phyloP scores from a whole-genome alignment of 1,140 invertebrate species.

The Linepithema humile region DNA sequence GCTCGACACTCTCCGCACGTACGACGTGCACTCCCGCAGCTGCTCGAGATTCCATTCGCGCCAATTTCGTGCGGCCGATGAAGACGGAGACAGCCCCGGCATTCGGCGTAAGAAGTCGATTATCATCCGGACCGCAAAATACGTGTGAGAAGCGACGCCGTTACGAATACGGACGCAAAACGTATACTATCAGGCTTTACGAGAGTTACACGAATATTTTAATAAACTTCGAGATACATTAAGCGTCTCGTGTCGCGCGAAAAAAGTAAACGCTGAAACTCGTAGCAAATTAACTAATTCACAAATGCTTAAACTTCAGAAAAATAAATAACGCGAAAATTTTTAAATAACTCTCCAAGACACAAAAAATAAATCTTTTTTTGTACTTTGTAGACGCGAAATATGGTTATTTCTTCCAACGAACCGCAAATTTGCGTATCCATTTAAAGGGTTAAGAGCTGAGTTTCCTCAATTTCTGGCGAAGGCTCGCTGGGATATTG shows the following conservation, averaged over 20 bases:
- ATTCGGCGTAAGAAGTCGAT: constrained; percentile 65
- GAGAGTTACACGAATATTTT: background rate
- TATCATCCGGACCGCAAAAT: constrained; percentile 46
- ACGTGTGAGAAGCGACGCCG: constrained; percentile 38
- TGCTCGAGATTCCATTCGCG: constrained; percentile 73
- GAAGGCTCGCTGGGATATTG: constrained; percentile 32
- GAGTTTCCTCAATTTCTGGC: constrained; percentile 49
- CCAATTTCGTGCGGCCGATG: constrained; percentile 65
- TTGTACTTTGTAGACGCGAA: background rate
- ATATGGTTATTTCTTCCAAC: background rate
- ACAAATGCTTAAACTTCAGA: background rate
- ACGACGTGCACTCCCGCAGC: constrained; percentile 65
- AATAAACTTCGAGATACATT: background rate
- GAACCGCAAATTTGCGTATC: constrained; percentile 18
- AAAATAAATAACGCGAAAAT: background rate
- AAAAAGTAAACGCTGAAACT: background rate
- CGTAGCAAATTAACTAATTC: background rate
- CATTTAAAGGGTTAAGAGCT: constrained; percentile 50
- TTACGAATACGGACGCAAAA: constrained; percentile 29
- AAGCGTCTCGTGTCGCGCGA: background rate
- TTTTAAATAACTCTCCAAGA: background rate
- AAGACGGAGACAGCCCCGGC: constrained; percentile 48
- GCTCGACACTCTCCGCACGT: constrained; percentile 66
- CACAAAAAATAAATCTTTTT: background rate
- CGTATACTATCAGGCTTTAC: background rate